These are phyloP conservation scores for Loriculus beryllinus DNA, from an alignment of 2,797 vertebrate species.

Conservation along the genomic window DNA sequence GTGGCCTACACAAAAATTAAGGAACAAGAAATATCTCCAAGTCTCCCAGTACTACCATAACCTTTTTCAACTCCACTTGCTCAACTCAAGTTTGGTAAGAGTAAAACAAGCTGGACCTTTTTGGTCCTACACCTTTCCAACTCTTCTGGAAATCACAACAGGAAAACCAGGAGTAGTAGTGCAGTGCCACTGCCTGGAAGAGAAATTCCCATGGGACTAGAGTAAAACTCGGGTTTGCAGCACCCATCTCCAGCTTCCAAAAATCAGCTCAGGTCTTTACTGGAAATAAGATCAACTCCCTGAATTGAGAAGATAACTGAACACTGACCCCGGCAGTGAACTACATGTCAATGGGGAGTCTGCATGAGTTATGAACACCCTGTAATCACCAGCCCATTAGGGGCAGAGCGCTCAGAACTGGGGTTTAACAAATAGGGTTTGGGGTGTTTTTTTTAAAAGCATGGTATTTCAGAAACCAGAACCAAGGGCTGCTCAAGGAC, in stretches of 20 bases:
- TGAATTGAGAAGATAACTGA: background rate
- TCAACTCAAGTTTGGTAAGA: background rate
- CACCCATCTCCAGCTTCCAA: background rate
- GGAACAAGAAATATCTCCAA: background rate
- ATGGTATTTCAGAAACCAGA: background rate
- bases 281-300: background rate
- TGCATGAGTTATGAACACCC: background rate
- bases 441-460: rapidly evolving
- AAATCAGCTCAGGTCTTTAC: background rate
- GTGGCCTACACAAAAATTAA: background rate
- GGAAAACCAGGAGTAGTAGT: background rate
- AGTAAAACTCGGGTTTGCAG: background rate
- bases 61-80: background rate
- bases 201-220: background rate
- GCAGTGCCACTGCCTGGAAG: background rate
- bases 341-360: background rate
- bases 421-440: background rate
- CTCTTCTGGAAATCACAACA: background rate
- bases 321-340: background rate
- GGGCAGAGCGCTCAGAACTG: background rate
- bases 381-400: background rate
- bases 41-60: background rate
- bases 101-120: background rate
- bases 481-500: background rate
- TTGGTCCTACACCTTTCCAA: background rate